A percentile compares a stretch with the other conserved stretches of the same genome.
Conservation (phyloP, 2,888 invertebrate genomes). For the Zelleria hepariella region DNA sequence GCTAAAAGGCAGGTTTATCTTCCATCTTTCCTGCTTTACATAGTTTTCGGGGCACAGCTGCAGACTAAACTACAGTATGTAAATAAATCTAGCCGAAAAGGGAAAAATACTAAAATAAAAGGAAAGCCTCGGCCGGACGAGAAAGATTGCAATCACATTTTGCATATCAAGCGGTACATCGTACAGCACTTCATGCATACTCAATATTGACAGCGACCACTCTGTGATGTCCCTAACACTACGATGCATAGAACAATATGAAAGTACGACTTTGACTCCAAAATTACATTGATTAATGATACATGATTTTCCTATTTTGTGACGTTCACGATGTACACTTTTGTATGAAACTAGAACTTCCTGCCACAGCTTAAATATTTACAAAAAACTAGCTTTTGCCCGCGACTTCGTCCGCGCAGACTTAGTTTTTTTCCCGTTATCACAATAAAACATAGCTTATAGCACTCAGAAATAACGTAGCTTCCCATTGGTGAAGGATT, state of each 20-base stretch:
- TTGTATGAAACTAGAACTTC: no score
- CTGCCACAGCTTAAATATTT: no score
- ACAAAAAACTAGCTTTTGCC: no score
- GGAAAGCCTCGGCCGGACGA: not conserved
- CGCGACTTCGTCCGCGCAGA: no score
- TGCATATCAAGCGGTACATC: not conserved
- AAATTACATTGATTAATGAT: no score
- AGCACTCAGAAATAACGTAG: no score
- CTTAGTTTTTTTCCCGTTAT: no score
- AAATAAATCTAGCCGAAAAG: not conserved
- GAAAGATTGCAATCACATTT: constrained; percentile 1
- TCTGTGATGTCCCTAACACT: not conserved
- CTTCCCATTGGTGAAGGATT: no score
- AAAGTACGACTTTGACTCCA: not conserved
- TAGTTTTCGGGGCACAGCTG: not conserved
- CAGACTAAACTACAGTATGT: not conserved
- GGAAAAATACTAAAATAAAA: not conserved
- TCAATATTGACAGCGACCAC: constrained; percentile 32
- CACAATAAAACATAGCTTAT: no score
- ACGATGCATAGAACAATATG: not conserved
- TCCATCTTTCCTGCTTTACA: not conserved
- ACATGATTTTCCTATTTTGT: no score
- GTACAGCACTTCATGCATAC: constrained; percentile 35
- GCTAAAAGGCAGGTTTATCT: no score
- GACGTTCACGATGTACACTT: no score